Evolutionary conservation across 2,797 vertebrate species (phyloP).

Genomic region (Scarus forsteni): DNA sequence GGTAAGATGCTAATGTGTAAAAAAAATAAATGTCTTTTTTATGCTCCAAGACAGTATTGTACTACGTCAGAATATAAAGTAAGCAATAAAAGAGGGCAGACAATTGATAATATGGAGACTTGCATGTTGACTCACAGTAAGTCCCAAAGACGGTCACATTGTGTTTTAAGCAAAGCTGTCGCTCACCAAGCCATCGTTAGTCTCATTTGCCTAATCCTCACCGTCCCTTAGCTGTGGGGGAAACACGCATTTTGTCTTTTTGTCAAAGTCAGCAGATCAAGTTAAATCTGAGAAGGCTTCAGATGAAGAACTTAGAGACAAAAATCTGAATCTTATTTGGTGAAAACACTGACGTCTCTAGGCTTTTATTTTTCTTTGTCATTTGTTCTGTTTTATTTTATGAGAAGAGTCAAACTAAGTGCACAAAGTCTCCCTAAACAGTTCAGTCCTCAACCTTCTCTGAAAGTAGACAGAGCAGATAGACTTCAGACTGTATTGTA

Average conservation of each 20-base stretch:
- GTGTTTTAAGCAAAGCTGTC: constrained; percentile 20
- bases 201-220: constrained; percentile 29
- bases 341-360: neutral
- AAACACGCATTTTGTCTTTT: constrained; percentile 2
- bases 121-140: neutral
- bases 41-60: neutral
- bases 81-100: neutral
- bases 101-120: neutral
- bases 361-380: too few relatives aligned
- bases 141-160: constrained; percentile 14
- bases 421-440: too few relatives aligned
- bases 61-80: neutral
- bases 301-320: too few relatives aligned
- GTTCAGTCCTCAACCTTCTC: too few relatives aligned
- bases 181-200: constrained; percentile 22
- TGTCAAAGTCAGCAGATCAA: neutral
- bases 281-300: neutral
- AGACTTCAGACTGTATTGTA: too few relatives aligned
- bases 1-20: too few relatives aligned
- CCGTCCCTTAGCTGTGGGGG: constrained; percentile 11
- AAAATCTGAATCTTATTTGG: neutral
- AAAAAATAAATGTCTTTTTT: neutral
- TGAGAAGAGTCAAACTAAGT: too few relatives aligned
- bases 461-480: too few relatives aligned
- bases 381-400: too few relatives aligned